Conservation (phyloP, 2,113 vertebrate species). For the Hyperopisus bebe region DNA sequence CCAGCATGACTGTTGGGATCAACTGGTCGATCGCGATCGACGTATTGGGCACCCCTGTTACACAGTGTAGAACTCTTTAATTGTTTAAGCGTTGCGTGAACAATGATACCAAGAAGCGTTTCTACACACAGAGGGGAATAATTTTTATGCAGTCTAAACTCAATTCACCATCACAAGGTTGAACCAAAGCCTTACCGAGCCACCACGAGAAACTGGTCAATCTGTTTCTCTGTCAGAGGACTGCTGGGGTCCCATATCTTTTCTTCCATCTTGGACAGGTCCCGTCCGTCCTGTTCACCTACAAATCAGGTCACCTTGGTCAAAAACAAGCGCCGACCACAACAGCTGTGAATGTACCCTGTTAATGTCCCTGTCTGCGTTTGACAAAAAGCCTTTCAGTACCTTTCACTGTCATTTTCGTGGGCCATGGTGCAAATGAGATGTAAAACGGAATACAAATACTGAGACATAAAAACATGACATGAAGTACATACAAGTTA, state of each 20-base stretch:
- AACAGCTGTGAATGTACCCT: background rate
- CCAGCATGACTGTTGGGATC: background rate
- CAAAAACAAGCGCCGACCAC: background rate
- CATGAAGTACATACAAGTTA: background rate
- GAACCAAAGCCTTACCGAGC: conserved; percentile 70
- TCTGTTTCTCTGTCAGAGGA: conserved; percentile 86
- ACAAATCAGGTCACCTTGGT: conserved; percentile 15
- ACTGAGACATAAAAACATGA: background rate
- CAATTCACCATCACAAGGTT: background rate
- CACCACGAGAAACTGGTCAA: conserved; percentile 97
- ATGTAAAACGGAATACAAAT: background rate
- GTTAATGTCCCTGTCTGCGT: too few species aligned
- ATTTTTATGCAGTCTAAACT: background rate
- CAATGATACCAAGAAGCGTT: background rate
- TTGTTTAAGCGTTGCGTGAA: background rate
- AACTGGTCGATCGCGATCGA: background rate
- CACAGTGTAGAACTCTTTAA: background rate
- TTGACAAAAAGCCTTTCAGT: background rate
- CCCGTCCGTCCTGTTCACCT: conserved; percentile 84
- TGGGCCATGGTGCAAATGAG: background rate
- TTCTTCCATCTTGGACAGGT: conserved; percentile 86
- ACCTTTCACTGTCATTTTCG: background rate
- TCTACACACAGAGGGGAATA: background rate
- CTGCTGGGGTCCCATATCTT: conserved; percentile 89
- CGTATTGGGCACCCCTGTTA: background rate